Base-by-base conservation (phyloP, 2,888 invertebrate species). In the Caenorhabditis sp. region DNA sequence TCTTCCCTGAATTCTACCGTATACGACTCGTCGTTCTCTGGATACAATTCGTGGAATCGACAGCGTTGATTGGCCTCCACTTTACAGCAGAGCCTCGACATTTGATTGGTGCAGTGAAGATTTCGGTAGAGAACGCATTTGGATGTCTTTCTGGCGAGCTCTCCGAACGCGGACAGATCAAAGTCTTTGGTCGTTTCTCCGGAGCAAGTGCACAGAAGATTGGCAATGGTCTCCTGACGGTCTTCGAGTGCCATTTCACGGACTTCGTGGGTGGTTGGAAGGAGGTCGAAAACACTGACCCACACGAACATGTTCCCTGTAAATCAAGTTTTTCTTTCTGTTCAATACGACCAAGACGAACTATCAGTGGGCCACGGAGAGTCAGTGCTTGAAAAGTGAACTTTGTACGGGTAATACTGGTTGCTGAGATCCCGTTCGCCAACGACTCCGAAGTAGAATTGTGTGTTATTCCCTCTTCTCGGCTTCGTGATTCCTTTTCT, bases 361-460 rank as follows among this genome's bases (percentile, higher is more conserved):
- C 79, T 55, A 27, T 81, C 81, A 24, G 48, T 37, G 3, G 79
- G 81, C 72, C 77, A 70, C 13, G 77, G 79, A 8, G 62, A 68
- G 27, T 75, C 73, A 11, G 43, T 63, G 17, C 56, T 66, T 4
- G 81, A 75, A 41, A 68, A 79, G 52, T 79, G 71, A 1, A 81
- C 79, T 46, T 78, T 79, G 30, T 74, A 81, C 20, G 81, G 81
- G 22, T 71, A 81, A 52, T 55, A 53, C n/a, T 53, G 59, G n/a
- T 37, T 37, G 2, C 15, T 50, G 2, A 17, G 24, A 39, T 79
- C 79, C 5, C 58, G 55, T 37, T 77, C 79, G 0, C 41, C 55
- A 20, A 81, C 65, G 13, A 20, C 27, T 15, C 81, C 81, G 27
- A 61, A 78, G 15, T 65, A 66, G 58, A 53, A 79, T 20, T 70